These are phyloP conservation scores for Ormyrus nitidulus DNA, from an alignment of 2,888 invertebrate genomes.

Conservation along the genomic window DNA sequence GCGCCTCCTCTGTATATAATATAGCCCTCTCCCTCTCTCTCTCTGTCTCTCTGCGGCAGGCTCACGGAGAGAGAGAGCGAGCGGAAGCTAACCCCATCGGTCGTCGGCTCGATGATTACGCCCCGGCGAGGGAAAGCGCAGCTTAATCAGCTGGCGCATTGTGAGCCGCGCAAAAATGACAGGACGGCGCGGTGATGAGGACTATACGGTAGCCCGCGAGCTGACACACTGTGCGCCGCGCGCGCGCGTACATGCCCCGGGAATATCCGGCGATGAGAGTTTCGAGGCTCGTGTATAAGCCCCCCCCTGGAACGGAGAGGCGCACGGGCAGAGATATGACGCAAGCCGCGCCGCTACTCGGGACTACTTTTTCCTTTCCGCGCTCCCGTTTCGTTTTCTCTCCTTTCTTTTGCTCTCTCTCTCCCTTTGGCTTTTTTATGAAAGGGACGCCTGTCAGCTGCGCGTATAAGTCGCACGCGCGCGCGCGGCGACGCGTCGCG, in stretches of 20 bases:
- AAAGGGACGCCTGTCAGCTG: slow-evolving; percentile 42
- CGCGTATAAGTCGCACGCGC: not conserved
- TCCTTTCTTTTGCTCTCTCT: too few relatives aligned
- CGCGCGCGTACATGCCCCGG: not conserved
- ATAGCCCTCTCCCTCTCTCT: not conserved
- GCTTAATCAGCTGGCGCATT: slow-evolving; percentile 69
- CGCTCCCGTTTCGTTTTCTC: slow-evolving; percentile 2
- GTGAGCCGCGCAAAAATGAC: slow-evolving; percentile 67
- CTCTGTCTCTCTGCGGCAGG: not conserved
- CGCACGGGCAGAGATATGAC: slow-evolving; percentile 13
- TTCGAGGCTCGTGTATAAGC: slow-evolving; percentile 17
- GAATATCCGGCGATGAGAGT: slow-evolving; percentile 13
- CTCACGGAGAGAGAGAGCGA: not conserved
- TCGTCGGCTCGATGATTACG: slow-evolving; percentile 65
- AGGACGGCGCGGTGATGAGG: slow-evolving; percentile 53
- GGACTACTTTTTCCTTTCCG: not conserved
- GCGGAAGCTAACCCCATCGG: slow-evolving; percentile 47
- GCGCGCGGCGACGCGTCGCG: not conserved
- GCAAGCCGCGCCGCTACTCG: slow-evolving; percentile 8
- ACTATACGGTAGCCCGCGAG: not conserved
- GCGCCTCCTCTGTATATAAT: slow-evolving; percentile 11
- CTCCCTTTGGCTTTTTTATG: not conserved
- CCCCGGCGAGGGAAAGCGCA: slow-evolving; percentile 36
- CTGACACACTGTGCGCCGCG: slow-evolving; percentile 16
- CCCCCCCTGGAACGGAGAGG: not conserved